Percentiles rank a stretch among this genome's conserved stretches.
These are phyloP conservation scores for Prunella himalayana DNA, from an alignment of 2,113 vertebrate species.

Conservation along the genomic window DNA sequence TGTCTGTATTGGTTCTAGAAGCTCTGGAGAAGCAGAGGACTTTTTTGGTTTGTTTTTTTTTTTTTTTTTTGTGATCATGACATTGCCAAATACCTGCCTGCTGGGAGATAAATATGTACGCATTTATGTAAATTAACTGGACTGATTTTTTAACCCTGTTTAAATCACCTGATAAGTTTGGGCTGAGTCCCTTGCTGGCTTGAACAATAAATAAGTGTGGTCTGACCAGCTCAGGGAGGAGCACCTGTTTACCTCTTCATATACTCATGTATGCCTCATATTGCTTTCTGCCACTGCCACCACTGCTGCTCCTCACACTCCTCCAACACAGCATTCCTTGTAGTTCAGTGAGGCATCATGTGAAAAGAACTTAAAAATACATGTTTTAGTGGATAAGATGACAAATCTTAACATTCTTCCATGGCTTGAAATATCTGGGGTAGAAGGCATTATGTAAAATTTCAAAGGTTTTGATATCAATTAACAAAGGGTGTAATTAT, in stretches of 20 bases:
- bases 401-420: not conserved
- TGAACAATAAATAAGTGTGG: not conserved
- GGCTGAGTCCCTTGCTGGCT: not conserved
- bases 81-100: not conserved
- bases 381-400: not conserved
- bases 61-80: not conserved
- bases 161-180: not conserved
- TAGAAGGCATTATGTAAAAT: not conserved
- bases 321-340: not conserved
- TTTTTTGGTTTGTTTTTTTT: not conserved
- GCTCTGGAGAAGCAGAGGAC: not conserved
- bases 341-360: not conserved
- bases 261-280: not conserved
- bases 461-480: not conserved
- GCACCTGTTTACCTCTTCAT: fast-evolving
- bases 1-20: not conserved
- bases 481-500: not conserved
- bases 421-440: not conserved
- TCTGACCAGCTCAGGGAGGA: not conserved
- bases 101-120: not conserved
- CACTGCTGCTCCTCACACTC: not conserved
- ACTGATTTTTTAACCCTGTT: not conserved
- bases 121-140: not conserved
- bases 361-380: not conserved
- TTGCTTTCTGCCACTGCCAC: not conserved